Evolutionary conservation across 2,113 vertebrate species (phyloP), one percentile per base, ranked within the genome.

Genomic region (Greenwoodochromis staneri): DNA sequence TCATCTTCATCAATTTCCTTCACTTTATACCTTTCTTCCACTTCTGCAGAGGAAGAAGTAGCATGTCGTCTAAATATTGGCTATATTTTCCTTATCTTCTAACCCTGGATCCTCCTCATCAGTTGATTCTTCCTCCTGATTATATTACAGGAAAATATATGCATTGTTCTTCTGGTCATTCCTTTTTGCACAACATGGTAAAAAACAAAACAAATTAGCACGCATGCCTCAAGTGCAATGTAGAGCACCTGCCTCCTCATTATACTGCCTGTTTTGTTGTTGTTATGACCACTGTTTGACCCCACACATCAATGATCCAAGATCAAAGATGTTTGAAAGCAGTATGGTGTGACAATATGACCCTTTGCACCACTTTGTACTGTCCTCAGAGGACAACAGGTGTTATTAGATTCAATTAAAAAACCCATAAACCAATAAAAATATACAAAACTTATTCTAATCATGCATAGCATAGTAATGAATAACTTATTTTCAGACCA

Each of bases 161-260:
- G 17, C 61, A n/a, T 66, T 66, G 31, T 12, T 36, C 61, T 66
- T n/a, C 61, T 66, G 16, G 61, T 19, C 17, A 66, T 36, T 66
- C 61, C 31, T 66, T 66, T 66, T 66, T 66, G 31, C 29, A 36
- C 16, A 66, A 66, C 29, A 66, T n/a, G 31, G 31, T n/a, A 19
- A 36, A 63, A 57, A 21, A 21, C 2, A 21, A 63, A 11, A 14
- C 12, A 63, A 63, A 63, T 63, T 34, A 63, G 31, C 17, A 36
- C 1, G 2, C 2, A 29, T 17, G 27, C 14, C 27, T 59, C 55
- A 29, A 29, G 27, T 59, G 55, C 55, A 4, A 29, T 59, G 55
- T 59, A 59, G 55, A 59, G 13, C 27, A 59, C 55, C 27, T 29
- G 0, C 27, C 27, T 61, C 2, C 0, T 61, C 14, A 17, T 29